A percentile compares a stretch with the other conserved stretches of the same genome.
Evolutionary conservation across 2,113 vertebrate species (phyloP).

Genomic region (Corythornis cristatus): DNA sequence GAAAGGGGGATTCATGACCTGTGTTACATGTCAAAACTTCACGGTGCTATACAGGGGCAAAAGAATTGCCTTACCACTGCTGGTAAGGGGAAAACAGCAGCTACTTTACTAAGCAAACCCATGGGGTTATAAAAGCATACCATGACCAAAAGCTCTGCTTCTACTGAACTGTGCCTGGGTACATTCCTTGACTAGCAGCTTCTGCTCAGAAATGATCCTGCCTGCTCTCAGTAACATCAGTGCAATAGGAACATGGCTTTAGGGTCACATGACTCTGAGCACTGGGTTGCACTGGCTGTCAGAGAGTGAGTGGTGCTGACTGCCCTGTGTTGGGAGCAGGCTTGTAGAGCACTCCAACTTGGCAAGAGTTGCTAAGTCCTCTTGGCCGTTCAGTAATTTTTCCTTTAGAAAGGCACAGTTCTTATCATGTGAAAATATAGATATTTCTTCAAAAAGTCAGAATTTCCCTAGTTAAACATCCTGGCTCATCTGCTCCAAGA

Average conservation of each 20-base stretch:
- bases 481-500: conserved; percentile 23
- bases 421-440: conserved; percentile 61
- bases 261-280: background rate
- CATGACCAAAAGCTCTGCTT: background rate
- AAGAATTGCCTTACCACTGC: background rate
- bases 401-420: conserved; percentile 10
- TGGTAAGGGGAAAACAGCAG: background rate
- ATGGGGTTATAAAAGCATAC: background rate
- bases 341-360: background rate
- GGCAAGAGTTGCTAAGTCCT: background rate
- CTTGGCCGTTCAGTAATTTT: background rate
- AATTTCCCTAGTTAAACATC: conserved; percentile 36
- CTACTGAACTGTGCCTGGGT: background rate
- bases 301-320: background rate
- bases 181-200: background rate
- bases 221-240: background rate
- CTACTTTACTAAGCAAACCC: background rate
- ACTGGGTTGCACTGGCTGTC: background rate
- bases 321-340: background rate
- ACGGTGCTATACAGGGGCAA: background rate
- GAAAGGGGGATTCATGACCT: background rate
- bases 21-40: background rate
- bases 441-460: conserved; percentile 21
- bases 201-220: background rate
- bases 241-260: background rate